These are phyloP conservation scores for Anabas testudineus DNA, from an alignment of 2,797 vertebrate genomes.

Conservation along the genomic window DNA sequence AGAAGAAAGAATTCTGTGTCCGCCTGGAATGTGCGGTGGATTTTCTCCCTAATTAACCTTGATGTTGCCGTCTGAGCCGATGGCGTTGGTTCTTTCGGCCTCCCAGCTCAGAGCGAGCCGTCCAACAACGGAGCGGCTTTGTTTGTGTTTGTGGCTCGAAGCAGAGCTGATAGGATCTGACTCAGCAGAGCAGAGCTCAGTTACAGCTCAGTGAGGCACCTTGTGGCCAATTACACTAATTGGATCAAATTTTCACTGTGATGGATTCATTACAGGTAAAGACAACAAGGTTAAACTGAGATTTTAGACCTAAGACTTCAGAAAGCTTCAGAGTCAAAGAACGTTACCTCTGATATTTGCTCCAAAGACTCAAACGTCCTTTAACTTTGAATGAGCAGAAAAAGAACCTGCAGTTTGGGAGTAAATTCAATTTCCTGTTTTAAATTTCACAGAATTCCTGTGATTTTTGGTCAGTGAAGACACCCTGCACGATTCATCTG, in stretches of 20 bases:
- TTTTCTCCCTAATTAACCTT: constrained; percentile 76
- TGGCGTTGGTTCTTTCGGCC: constrained; percentile 61
- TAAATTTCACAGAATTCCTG: too few species aligned
- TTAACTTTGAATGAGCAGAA: too few species aligned
- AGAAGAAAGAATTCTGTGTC: constrained; percentile 60
- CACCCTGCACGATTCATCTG: too few species aligned
- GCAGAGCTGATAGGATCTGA: constrained; percentile 29
- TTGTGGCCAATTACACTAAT: constrained; percentile 25
- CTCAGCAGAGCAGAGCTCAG: not conserved
- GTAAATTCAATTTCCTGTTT: too few species aligned
- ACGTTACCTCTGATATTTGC: too few species aligned
- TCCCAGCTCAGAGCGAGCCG: constrained; percentile 1
- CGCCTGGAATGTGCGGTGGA: constrained; percentile 69
- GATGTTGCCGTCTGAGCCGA: constrained; percentile 51
- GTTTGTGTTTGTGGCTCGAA: constrained; percentile 28
- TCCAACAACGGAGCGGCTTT: constrained; percentile 40
- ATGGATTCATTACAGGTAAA: not conserved
- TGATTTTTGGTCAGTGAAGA: too few species aligned
- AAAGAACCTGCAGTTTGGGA: too few species aligned
- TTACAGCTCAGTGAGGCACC: constrained; percentile 19
- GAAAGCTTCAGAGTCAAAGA: too few species aligned
- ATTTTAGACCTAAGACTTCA: not conserved
- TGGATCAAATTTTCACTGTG: constrained; percentile 24
- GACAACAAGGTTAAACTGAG: constrained; percentile 10
- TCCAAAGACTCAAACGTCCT: too few species aligned